These are phyloP conservation scores for Caenorhabditis tropicalis DNA, from an alignment of 1,140 invertebrate genomes.

Conservation along the genomic window DNA sequence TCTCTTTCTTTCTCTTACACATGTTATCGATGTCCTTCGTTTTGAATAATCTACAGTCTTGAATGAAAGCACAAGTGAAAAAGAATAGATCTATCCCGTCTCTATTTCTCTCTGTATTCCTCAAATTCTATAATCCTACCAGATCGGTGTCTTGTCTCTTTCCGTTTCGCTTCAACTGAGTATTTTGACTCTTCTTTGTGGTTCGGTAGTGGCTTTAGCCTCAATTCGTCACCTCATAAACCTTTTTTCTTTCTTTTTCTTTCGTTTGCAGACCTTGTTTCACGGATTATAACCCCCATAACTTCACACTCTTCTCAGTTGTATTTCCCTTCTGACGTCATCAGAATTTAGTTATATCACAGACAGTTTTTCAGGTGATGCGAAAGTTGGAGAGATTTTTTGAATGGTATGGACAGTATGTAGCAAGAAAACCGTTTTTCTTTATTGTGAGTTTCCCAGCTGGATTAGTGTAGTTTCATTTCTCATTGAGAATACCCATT, in stretches of 20 bases:
- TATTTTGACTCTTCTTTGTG: constrained; percentile 31
- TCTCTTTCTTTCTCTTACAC: not conserved
- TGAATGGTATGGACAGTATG: constrained; percentile 17
- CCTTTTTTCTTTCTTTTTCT: too few species aligned
- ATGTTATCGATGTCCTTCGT: not conserved
- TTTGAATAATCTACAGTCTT: constrained; percentile 20
- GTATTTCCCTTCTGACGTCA: not conserved
- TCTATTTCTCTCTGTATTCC: too few species aligned
- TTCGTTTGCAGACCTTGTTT: not conserved
- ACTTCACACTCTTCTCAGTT: not conserved
- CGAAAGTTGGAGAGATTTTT: constrained; percentile 24
- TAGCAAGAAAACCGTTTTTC: not conserved
- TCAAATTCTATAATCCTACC: constrained; percentile 26
- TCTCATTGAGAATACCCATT: too few species aligned
- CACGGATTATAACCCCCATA: constrained; percentile 5
- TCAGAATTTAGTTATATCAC: not conserved
- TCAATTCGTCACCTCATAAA: not conserved
- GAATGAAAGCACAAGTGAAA: constrained; percentile 9
- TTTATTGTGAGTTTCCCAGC: not conserved
- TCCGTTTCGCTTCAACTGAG: constrained; percentile 9
- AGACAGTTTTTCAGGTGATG: not conserved
- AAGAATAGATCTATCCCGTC: not conserved
- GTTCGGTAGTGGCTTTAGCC: not conserved
- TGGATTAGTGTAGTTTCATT: too few species aligned
- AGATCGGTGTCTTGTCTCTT: not conserved